Evolutionary conservation across 2,113 vertebrate species (phyloP), one percentile per base, ranked within the genome.

Genomic region (Spea multiplicata): DNA sequence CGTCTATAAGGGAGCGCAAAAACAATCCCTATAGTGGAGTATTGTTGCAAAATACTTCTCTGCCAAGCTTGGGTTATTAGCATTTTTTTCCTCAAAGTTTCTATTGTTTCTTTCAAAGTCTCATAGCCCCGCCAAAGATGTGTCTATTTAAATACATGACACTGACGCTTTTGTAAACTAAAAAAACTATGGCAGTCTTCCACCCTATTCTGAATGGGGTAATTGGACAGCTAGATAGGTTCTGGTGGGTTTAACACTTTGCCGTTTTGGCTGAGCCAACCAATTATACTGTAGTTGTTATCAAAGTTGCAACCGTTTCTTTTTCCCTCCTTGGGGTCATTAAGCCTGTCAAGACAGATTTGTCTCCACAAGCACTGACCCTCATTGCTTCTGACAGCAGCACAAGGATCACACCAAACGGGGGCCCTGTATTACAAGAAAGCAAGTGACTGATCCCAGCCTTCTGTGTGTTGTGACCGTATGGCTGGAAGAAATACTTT

Each of bases 281-380:
- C 90, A 90, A 86, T 89, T 91, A 91, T 88, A 86, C 86, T 81
- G 48, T 83, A 84, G 84, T 90, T 88, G 85, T 88, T 89, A 89
- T 90, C 85, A 88, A 86, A 86, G 85, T 85, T 82, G 83, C 81
- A 87, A 86, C 85, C 86, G 90, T 90, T 83, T 85, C 84, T 89
- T 49, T 66, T 4, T 66, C 57, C 64, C 16, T 89, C 84, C 66
- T 2, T 84, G 81, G 85, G 85, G 86, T 91, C 88, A 91, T 92
- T 91, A 91, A 87, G 85, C 89, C 87, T 92, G 90, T 93, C 91
- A 92, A 91, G 93, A 92, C 88, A 86, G 90, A 92, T 93, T 85
- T 90, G 88, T 91, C 86, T 89, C 84, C 86, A 86, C 83, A 88
- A 88, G 88, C 82, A 80, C 87, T 87, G 90, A 88, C 87, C 86